Base-by-base conservation (phyloP, 2,113 vertebrate genomes). In the Nibea coibor region DNA sequence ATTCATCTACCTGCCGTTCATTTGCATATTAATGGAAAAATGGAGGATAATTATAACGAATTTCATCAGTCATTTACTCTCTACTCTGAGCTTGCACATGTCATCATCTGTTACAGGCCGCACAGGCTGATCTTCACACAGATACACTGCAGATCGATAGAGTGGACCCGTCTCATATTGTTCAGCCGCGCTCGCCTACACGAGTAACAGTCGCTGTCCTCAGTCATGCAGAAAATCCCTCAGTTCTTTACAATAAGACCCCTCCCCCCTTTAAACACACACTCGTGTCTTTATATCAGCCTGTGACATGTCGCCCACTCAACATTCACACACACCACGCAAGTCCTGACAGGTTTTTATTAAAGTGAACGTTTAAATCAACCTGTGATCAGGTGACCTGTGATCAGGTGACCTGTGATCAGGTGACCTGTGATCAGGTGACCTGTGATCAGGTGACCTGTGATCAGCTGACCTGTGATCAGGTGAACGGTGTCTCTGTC, bases 11-110 rank as follows among this genome's bases (percentile, higher is more conserved):
- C 56, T 45, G 54, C 64, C 35, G 4, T 4, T 56, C 47, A 74
- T 68, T 61, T 59, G n/a, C 63, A 68, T 53, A 35, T 28, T 48
- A 81, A 75, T 75, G 26, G 56, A 10, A 62, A 57, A 9, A 31
- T 0, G 10, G 48, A 8, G 2, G 26, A 35, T 24, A 57, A 75
- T 70, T 71, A 57, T 8, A 69, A 45, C 3, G 1, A 6, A 14
- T 56, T 56, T 45, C 58, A 71, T 63, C 39, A 48, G 10, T 57
- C 15, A 47, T 47, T 19, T 22, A 17, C 42, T 48, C 9, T 39
- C 10, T 59, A 20, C 42, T 17, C 26, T 50, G 15, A 20, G 54
- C 16, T 31, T 58, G 17, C 64, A 71, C 24, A 10, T 20, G 4
- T 61, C 59, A 39, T 59, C 19, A 39, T n/a, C 20, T 12, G 11